These are phyloP conservation scores for Erannis defoliaria DNA, from an alignment of 2,888 invertebrate genomes.

Conservation along the genomic window DNA sequence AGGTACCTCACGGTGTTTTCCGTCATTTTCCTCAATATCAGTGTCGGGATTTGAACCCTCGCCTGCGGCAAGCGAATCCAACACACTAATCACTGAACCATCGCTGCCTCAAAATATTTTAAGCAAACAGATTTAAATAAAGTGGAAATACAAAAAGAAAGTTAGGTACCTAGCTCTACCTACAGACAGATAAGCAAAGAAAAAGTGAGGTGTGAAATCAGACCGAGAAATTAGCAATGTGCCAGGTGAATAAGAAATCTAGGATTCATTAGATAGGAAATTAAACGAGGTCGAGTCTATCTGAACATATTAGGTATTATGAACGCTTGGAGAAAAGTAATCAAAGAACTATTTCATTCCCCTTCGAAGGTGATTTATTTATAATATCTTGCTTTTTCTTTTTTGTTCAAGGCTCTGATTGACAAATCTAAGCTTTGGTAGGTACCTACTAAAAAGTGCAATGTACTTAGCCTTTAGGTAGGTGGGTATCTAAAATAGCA, in stretches of 20 bases:
- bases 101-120: not conserved
- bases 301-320: not conserved
- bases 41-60: too few species aligned
- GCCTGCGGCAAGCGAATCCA: not conserved
- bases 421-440: too few species aligned
- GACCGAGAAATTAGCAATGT: slow-evolving; percentile 59
- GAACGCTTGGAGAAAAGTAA: not conserved
- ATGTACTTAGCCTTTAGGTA: too few species aligned
- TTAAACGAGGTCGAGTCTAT: slow-evolving; percentile 10
- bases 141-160: slow-evolving; percentile 42
- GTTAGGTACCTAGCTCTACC: slow-evolving; percentile 40
- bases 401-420: too few species aligned
- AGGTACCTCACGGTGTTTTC: too few species aligned
- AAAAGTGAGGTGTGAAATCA: slow-evolving; percentile 54
- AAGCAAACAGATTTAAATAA: not conserved
- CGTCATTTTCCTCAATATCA: too few species aligned
- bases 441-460: too few species aligned
- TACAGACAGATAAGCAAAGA: slow-evolving; percentile 49
- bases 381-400: too few species aligned
- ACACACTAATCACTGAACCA: not conserved
- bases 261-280: slow-evolving; percentile 23
- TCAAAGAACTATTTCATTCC: too few species aligned
- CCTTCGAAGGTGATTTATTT: too few species aligned
- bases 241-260: slow-evolving; percentile 24
- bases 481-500: too few species aligned